Evolutionary conservation across 2,797 vertebrate species (phyloP), one percentile per base, ranked within the genome.

Genomic region (Trichosurus vulpecula): DNA sequence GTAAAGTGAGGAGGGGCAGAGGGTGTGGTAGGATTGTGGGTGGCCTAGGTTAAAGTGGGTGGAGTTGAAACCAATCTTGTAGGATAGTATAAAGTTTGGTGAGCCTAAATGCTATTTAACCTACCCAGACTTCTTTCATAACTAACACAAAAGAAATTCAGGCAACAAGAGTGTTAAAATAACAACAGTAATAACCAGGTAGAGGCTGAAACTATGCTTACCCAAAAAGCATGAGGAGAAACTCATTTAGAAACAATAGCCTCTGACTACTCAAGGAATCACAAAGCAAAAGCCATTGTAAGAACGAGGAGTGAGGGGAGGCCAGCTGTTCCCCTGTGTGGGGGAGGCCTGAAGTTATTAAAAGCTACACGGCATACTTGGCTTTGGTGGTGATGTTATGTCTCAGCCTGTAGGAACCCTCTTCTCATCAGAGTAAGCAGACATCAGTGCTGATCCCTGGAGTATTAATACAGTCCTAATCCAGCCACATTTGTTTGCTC

Each of bases 361-460:
- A 97, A 98, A 98, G 98, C 97, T 96, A 94, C 93, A 92, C 97
- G 97, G 97, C 97, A 98, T 98, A 97, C 97, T 97, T 91, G 94
- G 96, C 97, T 97, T 97, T 97, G 96, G 95, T 5, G 96, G 97
- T 98, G 98, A 98, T 96, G 98, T 98, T 98, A 98, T 98, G 98
- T 98, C 98, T 98, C 98, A 96, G 94, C 94, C 94, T 66, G 52
- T 0, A 92, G 97, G 94, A 94, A 96, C 95, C 91, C 93, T 97
- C 95, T 94, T 93, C 96, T 94, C 92, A 41, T 95, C 90, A 95
- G 95, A 92, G 93, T 5, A 90, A 94, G 95, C 94, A 94, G 95
- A 94, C 74, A 57, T 91, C 55, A 81, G 92, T 58, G 93, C 91
- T 4, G 14, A 96, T 97, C 95, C 90, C 91, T 0, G 61, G 97